A percentile compares a stretch with the other conserved stretches of the same genome.
These are phyloP conservation scores for Peromyscus polionotus DNA, from an alignment of 2,113 vertebrate species.

Conservation along the genomic window DNA sequence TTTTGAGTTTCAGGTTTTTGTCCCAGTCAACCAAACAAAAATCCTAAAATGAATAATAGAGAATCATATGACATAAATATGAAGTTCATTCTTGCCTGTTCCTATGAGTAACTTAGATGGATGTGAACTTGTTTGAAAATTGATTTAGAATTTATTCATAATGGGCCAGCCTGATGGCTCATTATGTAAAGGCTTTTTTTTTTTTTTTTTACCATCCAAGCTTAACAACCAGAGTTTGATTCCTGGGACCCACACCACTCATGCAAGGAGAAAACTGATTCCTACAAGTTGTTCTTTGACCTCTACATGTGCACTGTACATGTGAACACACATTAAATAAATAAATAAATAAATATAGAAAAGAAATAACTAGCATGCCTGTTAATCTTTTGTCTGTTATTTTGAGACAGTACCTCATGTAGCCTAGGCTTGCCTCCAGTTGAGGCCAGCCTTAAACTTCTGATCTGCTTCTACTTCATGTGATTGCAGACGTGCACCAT, in stretches of 20 bases:
- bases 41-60: slow-evolving; percentile 16
- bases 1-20: background rate
- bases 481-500: background rate
- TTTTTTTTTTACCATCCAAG: background rate
- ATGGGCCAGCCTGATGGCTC: background rate
- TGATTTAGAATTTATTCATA: slow-evolving; percentile 17
- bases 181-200: background rate
- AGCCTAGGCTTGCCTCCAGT: background rate
- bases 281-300: background rate
- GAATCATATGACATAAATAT: background rate
- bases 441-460: background rate
- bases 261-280: background rate
- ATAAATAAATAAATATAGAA: background rate
- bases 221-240: background rate
- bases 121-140: slow-evolving; percentile 52
- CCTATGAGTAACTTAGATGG: background rate
- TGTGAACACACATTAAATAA: background rate
- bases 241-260: background rate
- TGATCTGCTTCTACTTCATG: background rate
- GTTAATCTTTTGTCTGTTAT: background rate
- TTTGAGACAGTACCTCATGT: background rate
- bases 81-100: background rate
- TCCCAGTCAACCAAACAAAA: background rate
- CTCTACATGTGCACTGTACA: background rate
- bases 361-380: background rate